These are phyloP conservation scores for Azemiops feae DNA, from an alignment of 2,113 vertebrate genomes.

Conservation along the genomic window DNA sequence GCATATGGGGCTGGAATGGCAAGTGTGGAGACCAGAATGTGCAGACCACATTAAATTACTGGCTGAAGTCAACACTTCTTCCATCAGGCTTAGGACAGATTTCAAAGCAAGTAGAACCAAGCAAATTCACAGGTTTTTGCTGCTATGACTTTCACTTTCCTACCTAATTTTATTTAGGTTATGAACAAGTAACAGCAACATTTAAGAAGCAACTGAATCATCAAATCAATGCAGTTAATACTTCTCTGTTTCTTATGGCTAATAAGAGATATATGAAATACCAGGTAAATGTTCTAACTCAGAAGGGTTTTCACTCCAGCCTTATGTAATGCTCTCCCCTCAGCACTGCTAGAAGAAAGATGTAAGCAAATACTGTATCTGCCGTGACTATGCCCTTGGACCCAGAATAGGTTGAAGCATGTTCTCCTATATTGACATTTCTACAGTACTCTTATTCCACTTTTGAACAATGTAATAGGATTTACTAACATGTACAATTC, in stretches of 20 bases:
- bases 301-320: neutral
- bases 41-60: neutral
- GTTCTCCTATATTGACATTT: neutral
- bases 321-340: neutral
- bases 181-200: neutral
- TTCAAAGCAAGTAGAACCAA: neutral
- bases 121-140: neutral
- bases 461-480: neutral
- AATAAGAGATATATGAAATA: neutral
- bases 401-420: neutral
- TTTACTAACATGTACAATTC: neutral
- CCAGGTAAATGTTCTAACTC: neutral
- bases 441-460: neutral
- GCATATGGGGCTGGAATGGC: neutral
- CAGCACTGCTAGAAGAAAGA: neutral
- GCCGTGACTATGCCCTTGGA: neutral
- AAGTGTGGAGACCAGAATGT: neutral
- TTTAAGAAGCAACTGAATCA: neutral
- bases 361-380: neutral
- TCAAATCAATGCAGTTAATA: neutral
- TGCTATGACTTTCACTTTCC: neutral
- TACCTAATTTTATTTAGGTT: neutral
- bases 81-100: neutral
- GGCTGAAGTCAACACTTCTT: neutral
- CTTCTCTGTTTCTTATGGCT: neutral